Evolutionary conservation across 1,140 invertebrate species (phyloP).

Genomic region (Carcinoscorpius rotundicauda): DNA sequence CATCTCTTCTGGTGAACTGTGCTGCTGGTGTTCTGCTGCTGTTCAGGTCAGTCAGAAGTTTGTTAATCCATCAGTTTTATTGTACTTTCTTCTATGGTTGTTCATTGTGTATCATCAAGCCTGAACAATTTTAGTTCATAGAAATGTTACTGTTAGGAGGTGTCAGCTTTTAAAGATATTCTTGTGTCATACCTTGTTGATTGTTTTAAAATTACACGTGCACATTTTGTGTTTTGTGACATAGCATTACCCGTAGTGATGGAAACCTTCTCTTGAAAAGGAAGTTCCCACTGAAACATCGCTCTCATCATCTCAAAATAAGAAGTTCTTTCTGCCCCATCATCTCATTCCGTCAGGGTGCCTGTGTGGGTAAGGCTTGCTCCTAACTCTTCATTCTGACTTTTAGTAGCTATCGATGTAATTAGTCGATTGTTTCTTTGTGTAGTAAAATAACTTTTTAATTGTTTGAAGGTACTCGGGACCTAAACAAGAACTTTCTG

Average conservation of each 20-base stretch:
- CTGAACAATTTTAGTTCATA: background rate
- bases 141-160: background rate
- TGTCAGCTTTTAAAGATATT: too few relatives aligned
- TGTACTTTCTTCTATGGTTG: too few relatives aligned
- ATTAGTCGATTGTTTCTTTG: background rate
- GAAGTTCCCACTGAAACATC: slow-evolving; percentile 49
- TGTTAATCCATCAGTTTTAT: too few relatives aligned
- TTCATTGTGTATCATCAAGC: too few relatives aligned
- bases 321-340: slow-evolving; percentile 57
- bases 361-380: slow-evolving; percentile 51
- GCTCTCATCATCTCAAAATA: slow-evolving; percentile 31
- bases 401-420: slow-evolving; percentile 1
- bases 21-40: slow-evolving; percentile 59
- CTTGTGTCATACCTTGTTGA: too few relatives aligned
- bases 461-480: too few relatives aligned
- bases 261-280: slow-evolving; percentile 46
- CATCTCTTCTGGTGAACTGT: slow-evolving; percentile 62
- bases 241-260: slow-evolving; percentile 50
- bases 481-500: too few relatives aligned
- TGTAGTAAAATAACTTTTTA: too few relatives aligned
- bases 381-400: slow-evolving; percentile 11
- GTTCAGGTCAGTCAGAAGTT: slow-evolving; percentile 36
- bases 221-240: slow-evolving; percentile 22
- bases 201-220: slow-evolving; percentile 28
- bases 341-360: slow-evolving; percentile 64